A percentile compares a stretch with the other conserved stretches of the same genome.
These are phyloP conservation scores for Scatophagus argus DNA, from an alignment of 2,113 vertebrate species.

Conservation along the genomic window DNA sequence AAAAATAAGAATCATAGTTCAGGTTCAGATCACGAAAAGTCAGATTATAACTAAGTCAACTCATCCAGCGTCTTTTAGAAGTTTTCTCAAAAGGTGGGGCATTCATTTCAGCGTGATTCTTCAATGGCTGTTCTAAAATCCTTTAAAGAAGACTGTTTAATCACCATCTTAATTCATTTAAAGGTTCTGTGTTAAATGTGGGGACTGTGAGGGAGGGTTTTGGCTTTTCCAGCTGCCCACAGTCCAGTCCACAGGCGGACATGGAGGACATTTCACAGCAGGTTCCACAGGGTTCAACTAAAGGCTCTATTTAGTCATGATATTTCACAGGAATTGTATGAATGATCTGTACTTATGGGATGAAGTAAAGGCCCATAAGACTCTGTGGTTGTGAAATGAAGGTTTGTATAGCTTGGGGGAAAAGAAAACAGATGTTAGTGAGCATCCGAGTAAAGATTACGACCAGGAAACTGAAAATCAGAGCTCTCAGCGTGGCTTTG, in stretches of 20 bases:
- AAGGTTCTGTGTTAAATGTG: neutral
- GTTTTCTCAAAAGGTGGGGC: neutral
- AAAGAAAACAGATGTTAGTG: neutral
- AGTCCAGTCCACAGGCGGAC: neutral
- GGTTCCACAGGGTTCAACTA: conserved; percentile 3
- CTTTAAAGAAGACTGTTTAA: neutral
- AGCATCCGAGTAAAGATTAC: neutral
- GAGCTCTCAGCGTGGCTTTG: too few relatives aligned
- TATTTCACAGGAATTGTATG: conserved; percentile 14
- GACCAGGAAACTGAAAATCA: neutral
- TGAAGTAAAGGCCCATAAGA: conserved; percentile 1
- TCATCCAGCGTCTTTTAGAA: neutral
- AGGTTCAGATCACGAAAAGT: neutral
- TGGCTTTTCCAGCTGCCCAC: neutral
- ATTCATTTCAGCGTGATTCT: neutral
- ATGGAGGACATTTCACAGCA: neutral
- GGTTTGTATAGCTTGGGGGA: neutral
- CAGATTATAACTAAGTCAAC: neutral
- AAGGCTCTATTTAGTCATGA: conserved; percentile 6
- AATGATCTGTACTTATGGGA: neutral
- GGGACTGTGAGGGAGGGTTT: neutral
- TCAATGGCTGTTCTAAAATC: neutral
- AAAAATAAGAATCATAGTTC: neutral
- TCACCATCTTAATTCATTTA: neutral
- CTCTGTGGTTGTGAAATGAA: neutral